Evolutionary conservation across 2,797 vertebrate species (phyloP), one percentile per base, ranked within the genome.

Genomic region (Buphagus erythrorhynchus): DNA sequence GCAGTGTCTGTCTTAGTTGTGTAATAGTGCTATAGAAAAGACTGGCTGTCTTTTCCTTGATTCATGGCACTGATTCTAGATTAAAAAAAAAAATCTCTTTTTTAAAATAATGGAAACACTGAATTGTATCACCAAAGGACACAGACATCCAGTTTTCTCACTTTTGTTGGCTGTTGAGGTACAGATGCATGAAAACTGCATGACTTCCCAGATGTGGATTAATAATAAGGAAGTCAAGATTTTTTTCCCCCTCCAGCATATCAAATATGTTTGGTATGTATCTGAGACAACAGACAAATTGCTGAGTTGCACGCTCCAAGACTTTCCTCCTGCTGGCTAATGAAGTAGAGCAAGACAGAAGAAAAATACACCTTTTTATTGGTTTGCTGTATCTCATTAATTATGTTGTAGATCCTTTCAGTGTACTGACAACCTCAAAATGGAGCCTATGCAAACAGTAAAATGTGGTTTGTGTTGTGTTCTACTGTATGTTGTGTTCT

Each of bases 261-360:
- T 90, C 22, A 42, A 87, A 71, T 92, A 48, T 68, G 75, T 92
- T 92, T 84, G 83, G 51, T 82, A 8, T 88, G 86, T 93, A 85
- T 86, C 82, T 90, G 65, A 95, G 77, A 89, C 78, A 87, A 95
- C 63, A 90, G 93, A 94, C 42, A 90, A 96, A 92, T 95, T 95
- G 68, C 83, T 84, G 67, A 48, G 75, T 80, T 89, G 86, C 80
- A 82, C 0, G 11, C 86, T 94, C 52, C 28, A 55, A 81, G 88
- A 79, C 77, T 87, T 93, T 67, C 71, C 25, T 91, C 72, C 84
- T 93, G 81, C 86, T 95, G 77, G 65, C 61, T 96, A 89, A 94
- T 94, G 86, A 96, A 95, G 68, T 79, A 92, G 74, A 95, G 91
- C 86, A 81, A 82, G 90, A 59, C 63, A 71, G 84, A 89, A 92